These are phyloP conservation scores for Azorinus chamasolen DNA, from an alignment of 2,888 invertebrate species.

Conservation along the genomic window DNA sequence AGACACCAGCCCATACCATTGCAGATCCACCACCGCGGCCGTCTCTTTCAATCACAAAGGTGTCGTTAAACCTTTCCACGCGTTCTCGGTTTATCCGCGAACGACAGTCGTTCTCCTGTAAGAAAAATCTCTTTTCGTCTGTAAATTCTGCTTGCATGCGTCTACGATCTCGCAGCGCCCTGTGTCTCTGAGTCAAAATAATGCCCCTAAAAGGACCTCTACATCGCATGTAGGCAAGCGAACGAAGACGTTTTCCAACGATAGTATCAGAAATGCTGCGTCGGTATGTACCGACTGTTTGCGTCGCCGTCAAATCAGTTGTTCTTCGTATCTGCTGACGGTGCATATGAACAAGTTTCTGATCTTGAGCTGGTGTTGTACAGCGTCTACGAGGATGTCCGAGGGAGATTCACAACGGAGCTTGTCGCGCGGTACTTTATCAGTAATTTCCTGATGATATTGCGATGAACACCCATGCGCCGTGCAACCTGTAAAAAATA, in stretches of 20 bases:
- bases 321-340: background rate
- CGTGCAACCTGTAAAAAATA: too few relatives aligned
- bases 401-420: slow-evolving; percentile 20
- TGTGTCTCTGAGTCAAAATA: background rate
- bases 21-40: background rate
- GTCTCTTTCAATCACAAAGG: slow-evolving; percentile 2
- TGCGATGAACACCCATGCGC: slow-evolving; percentile 1
- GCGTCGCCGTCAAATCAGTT: slow-evolving; percentile 10
- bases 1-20: slow-evolving; percentile 26
- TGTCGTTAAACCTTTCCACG: background rate
- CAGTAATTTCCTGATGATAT: background rate
- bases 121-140: too few relatives aligned
- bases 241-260: slow-evolving; percentile 5
- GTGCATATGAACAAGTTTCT: slow-evolving; percentile 14
- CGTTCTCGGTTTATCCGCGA: too few relatives aligned
- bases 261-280: slow-evolving; percentile 9
- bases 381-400: slow-evolving; percentile 13
- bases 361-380: slow-evolving; percentile 13
- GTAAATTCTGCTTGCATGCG: background rate
- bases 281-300: slow-evolving; percentile 12
- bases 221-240: background rate
- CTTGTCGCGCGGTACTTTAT: slow-evolving; percentile 33
- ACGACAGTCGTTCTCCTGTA: too few relatives aligned
- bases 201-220: slow-evolving; percentile 1
- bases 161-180: background rate